Evolutionary conservation across 2,113 vertebrate genomes (phyloP), one percentile per base, ranked within the genome.

Genomic region (Cisticola juncidis): DNA sequence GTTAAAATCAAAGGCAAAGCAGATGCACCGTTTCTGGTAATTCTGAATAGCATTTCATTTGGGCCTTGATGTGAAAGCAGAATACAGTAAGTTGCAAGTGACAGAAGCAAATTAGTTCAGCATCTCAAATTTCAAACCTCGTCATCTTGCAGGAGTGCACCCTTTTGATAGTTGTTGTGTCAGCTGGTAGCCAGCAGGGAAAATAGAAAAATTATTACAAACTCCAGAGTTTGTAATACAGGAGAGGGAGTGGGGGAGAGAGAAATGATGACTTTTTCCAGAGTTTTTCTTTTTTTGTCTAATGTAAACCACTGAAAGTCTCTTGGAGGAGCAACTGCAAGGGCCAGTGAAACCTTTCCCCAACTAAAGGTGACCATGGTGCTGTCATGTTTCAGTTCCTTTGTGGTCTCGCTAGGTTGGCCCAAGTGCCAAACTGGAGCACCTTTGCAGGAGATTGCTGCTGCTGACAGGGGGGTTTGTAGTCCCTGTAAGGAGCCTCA

Each of bases 21-120:
- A 86, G 91, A 74, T 25, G 14, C 74, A 40, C 60, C 0, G 0
- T 81, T 90, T 65, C n/a, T 72, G 31, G 45, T 68, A 42, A 26
- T 54, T 62, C 38, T 81, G 57, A 81, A 21, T 50, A 80, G 14
- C 54, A 68, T 69, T 65, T 92, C n/a, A 24, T 51, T 70, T 89
- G 57, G 68, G 56, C 74, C 29, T 70, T 18, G 69, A 47, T 76
- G 48, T 78, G 53, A 64, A 94, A 88, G 74, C 53, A 73, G 79
- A 71, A 66, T 38, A 70, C 18, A 48, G 26, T 84, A 80, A 42
- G 21, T 44, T 73, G 57, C 24, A 86, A 88, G 66, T 61, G 66
- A 86, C 71, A 90, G 86, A 78, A 92, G 78, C 15, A 83, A 78
- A 94, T 56, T 77, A 76, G 31, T 79, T 95, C 82, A 78, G 12